Conservation (phyloP, 2,797 vertebrate species). For the Typhlichthys eigenmanni region DNA sequence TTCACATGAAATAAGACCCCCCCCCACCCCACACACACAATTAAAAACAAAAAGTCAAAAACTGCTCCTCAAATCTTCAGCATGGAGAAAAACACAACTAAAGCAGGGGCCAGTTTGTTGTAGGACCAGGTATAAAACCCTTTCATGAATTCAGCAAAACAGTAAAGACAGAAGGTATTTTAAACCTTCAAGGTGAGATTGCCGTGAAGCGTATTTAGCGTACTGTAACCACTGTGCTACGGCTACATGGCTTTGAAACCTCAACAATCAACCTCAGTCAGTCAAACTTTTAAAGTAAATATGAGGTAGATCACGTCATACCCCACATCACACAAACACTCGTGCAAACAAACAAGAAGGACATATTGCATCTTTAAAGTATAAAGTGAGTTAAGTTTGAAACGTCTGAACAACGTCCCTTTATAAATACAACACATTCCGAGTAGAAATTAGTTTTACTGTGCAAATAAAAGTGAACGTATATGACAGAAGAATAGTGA, state of each 20-base stretch:
- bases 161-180: slow-evolving; percentile 47
- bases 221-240: slow-evolving; percentile 26
- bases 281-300: slow-evolving; percentile 9
- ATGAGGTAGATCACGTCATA: slow-evolving; percentile 21
- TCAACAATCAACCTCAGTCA: slow-evolving; percentile 71
- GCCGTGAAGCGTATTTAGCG: slow-evolving; percentile 18
- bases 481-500: slow-evolving; percentile 13
- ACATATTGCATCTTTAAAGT: slow-evolving; percentile 55
- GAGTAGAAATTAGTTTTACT: slow-evolving; percentile 51
- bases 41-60: slow-evolving; percentile 38
- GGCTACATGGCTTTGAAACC: slow-evolving; percentile 61
- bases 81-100: slow-evolving; percentile 20
- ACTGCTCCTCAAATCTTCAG: slow-evolving; percentile 34
- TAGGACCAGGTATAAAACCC: slow-evolving; percentile 39
- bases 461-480: slow-evolving; percentile 61
- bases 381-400: slow-evolving; percentile 57
- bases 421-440: slow-evolving; percentile 69
- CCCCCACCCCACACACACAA: background rate
- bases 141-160: slow-evolving; percentile 27
- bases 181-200: slow-evolving; percentile 26
- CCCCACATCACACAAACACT: slow-evolving; percentile 41
- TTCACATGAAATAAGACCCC: background rate
- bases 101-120: slow-evolving; percentile 38
- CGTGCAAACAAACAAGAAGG: slow-evolving; percentile 42
- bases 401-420: slow-evolving; percentile 64